phyloP scores from a whole-genome alignment of 2,888 invertebrate species.

The Mesoligia furuncula region DNA sequence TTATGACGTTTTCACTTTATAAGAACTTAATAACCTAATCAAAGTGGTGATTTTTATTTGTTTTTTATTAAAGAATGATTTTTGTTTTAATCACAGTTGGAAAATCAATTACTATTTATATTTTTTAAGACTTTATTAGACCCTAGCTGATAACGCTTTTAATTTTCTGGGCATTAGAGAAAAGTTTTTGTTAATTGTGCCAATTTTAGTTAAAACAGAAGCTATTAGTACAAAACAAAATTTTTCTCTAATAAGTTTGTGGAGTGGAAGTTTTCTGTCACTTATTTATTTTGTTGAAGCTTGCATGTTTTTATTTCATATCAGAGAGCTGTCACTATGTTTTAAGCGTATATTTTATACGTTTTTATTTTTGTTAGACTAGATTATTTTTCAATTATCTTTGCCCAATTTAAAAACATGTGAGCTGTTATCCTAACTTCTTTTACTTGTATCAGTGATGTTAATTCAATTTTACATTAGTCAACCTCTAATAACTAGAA shows the following conservation, averaged over 20 bases:
- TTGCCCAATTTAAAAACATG: constrained; percentile 63
- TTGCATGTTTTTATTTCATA: constrained; percentile 66
- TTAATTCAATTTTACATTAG: constrained; percentile 48
- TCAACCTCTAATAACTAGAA: constrained; percentile 50
- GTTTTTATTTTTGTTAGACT: constrained; percentile 57
- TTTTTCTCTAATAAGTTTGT: constrained; percentile 57
- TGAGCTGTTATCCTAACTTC: constrained; percentile 54
- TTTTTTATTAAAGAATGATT: constrained; percentile 81
- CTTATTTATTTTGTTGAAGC: constrained; percentile 65
- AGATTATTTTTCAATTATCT: constrained; percentile 53
- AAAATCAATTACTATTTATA: constrained; percentile 82
- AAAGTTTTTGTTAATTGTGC: constrained; percentile 74
- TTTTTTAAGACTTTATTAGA: constrained; percentile 77
- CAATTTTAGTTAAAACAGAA: constrained; percentile 64
- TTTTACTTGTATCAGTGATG: constrained; percentile 51
- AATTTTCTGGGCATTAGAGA: constrained; percentile 74
- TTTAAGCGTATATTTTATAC: constrained; percentile 54
- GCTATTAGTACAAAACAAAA: constrained; percentile 57
- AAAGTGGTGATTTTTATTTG: constrained; percentile 79
- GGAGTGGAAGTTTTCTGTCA: constrained; percentile 52
- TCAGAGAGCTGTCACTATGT: constrained; percentile 52
- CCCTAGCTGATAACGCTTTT: constrained; percentile 69
- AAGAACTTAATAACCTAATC: constrained; percentile 78
- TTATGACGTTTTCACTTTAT: constrained; percentile 76
- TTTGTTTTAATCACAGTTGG: constrained; percentile 79